phyloP scores from a whole-genome alignment of 2,888 invertebrate species.

The Ecdyonurus torrentis region DNA sequence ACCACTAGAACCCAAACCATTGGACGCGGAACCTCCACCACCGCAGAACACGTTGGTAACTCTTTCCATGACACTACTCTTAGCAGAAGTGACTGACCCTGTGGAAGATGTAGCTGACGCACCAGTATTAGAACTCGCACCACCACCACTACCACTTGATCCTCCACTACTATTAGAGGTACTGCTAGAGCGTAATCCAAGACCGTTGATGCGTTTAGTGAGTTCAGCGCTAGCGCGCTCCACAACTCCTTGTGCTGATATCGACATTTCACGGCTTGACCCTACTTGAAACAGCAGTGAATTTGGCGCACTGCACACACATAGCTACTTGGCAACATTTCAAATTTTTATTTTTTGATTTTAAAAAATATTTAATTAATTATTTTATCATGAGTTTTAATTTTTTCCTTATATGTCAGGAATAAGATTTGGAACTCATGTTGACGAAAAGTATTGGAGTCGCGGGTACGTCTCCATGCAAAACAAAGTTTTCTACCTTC shows the following conservation, averaged over 20 bases:
- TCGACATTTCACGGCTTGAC: conserved; percentile 29
- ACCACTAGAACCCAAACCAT: conserved; percentile 8
- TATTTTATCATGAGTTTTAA: not conserved
- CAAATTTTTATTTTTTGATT: no score
- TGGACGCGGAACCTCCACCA: conserved; percentile 27
- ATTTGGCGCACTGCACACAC: not conserved
- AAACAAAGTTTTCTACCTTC: not conserved
- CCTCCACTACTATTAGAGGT: conserved; percentile 19
- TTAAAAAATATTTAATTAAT: no score
- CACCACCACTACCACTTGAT: conserved; percentile 3
- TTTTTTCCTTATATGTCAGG: not conserved
- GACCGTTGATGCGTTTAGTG: conserved; percentile 73
- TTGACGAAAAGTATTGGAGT: not conserved
- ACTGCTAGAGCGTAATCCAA: conserved; percentile 49
- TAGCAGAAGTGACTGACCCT: conserved; percentile 20
- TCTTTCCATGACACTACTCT: conserved; percentile 59
- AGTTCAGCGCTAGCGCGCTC: conserved; percentile 82
- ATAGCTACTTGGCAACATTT: not conserved
- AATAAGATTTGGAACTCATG: not conserved
- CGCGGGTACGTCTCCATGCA: not conserved
- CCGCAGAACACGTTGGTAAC: conserved; percentile 78
- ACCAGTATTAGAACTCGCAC: conserved; percentile 11
- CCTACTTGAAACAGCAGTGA: not conserved
- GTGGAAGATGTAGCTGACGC: conserved; percentile 17
- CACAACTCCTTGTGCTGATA: conserved; percentile 78